A percentile compares a stretch with the other conserved stretches of the same genome.
Conservation (phyloP, 2,888 invertebrate genomes). For the Melangyna quadrimaculata region DNA sequence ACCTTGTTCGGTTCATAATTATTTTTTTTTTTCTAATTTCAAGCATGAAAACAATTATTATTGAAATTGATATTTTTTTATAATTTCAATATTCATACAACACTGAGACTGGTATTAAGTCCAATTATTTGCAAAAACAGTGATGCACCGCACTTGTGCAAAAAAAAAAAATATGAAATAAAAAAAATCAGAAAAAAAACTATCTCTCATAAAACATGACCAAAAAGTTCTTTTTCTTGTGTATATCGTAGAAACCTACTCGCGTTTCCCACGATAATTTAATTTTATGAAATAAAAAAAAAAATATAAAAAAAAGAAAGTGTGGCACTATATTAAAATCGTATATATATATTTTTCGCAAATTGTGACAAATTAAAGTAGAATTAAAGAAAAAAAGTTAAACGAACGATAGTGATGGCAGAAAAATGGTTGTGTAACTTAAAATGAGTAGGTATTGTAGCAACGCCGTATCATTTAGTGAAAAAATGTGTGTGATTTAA, state of each 20-base stretch:
- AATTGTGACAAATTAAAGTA: constrained; percentile 18
- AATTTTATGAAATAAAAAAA: background rate
- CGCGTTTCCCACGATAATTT: background rate
- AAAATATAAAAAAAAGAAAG: background rate
- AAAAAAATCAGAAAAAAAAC: background rate
- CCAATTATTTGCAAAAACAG: background rate
- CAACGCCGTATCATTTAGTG: constrained; percentile 6
- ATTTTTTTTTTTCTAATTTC: background rate
- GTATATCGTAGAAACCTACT: background rate
- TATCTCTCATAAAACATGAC: background rate
- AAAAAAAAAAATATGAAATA: background rate
- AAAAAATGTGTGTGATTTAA: background rate
- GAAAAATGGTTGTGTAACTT: background rate
- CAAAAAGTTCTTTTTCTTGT: background rate
- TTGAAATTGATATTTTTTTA: background rate
- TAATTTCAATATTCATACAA: background rate
- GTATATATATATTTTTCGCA: background rate
- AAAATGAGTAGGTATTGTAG: background rate
- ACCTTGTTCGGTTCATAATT: background rate
- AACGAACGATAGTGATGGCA: background rate
- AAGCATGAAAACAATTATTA: background rate
- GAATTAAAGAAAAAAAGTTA: background rate
- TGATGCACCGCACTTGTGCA: background rate
- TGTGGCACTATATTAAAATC: background rate
- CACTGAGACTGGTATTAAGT: background rate